Conservation (phyloP, 2,113 vertebrate species). For the Pelodiscus sinensis region DNA sequence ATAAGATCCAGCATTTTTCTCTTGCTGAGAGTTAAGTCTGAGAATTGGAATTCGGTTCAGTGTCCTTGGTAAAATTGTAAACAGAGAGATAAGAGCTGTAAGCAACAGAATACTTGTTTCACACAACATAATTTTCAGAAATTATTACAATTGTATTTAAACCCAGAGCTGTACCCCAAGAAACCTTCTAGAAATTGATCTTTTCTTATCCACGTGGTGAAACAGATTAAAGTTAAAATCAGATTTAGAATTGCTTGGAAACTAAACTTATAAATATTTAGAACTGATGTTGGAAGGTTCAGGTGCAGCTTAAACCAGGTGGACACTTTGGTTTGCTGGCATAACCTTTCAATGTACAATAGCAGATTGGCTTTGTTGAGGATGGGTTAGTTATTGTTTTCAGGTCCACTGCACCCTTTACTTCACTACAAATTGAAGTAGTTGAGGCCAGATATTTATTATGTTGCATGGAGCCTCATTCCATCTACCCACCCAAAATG, state of each 20-base stretch:
- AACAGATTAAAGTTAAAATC: neutral
- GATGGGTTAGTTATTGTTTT: neutral
- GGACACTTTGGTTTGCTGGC: neutral
- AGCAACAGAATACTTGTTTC: neutral
- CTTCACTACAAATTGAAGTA: neutral
- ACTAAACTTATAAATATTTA: neutral
- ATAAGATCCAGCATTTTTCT: neutral
- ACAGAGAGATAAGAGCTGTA: neutral
- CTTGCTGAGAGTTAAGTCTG: neutral
- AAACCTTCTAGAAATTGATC: neutral
- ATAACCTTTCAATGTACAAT: neutral
- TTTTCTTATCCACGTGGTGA: neutral
- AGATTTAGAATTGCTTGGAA: neutral
- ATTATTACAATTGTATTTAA: slow-evolving; percentile 2
- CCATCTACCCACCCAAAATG: neutral
- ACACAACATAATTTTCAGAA: neutral
- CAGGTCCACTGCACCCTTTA: neutral
- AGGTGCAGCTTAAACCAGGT: neutral
- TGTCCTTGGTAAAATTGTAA: neutral
- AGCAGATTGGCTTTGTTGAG: neutral
- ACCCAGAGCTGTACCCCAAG: neutral
- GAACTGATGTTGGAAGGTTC: neutral
- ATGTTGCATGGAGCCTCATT: neutral
- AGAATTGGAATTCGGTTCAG: neutral
- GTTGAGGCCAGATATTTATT: neutral